Percentiles rank a stretch among this genome's conserved stretches.
Conservation (phyloP, 2,113 vertebrate genomes). For the Indicator indicator region DNA sequence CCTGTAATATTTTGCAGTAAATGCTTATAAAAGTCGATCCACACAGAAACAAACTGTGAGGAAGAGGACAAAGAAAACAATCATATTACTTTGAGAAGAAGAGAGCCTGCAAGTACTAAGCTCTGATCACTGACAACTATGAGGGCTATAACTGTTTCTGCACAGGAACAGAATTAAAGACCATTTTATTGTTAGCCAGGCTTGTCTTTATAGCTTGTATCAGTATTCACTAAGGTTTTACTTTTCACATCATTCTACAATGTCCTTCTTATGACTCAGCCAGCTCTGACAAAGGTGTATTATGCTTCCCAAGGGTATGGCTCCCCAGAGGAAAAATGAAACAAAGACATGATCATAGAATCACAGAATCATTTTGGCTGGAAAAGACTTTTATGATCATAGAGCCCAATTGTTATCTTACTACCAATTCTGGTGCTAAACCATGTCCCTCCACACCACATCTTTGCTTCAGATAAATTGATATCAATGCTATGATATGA, state of each 20-base stretch:
- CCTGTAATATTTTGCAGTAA: constrained; percentile 38
- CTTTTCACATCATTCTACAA: neutral
- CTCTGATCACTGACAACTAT: neutral
- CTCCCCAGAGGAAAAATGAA: neutral
- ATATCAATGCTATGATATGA: neutral
- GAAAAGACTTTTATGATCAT: no score
- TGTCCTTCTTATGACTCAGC: neutral
- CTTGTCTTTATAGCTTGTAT: neutral
- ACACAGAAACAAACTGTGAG: neutral
- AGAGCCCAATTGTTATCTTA: no score
- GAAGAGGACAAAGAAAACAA: neutral
- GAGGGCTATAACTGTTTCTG: neutral
- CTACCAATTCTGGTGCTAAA: no score
- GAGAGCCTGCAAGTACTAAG: neutral
- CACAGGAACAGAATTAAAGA: neutral
- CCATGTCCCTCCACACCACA: no score
- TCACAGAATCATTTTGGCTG: no score
- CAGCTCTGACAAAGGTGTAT: neutral
- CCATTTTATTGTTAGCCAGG: neutral
- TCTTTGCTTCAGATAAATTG: no score
- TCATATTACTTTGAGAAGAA: neutral
- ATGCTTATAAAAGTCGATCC: constrained; percentile 28
- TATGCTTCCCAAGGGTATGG: neutral
- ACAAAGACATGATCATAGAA: neutral
- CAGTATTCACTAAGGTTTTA: neutral